Evolutionary conservation across 2,888 invertebrate genomes (phyloP), one percentile per base, ranked within the genome.

Genomic region (Cistogaster globosa): DNA sequence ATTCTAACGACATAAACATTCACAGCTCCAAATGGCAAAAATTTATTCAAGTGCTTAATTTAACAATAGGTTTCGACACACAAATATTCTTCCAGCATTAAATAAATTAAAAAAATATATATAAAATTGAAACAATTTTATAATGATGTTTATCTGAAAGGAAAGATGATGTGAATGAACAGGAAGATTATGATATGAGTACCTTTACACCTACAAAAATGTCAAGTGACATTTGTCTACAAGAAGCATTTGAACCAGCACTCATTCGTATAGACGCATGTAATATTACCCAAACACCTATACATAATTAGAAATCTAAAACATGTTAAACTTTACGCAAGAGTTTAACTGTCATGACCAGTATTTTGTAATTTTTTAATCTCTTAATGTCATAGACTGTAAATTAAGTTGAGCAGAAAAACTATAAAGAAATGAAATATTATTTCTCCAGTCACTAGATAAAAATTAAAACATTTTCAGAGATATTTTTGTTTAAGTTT

Each of bases 131-230:
- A 68, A 60, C 22, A 68, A 71, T 45, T 58, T 55, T 60, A 48
- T 71, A 79, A 75, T 62, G 76, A 71, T 62, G 71, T 71, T 74
- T 75, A 76, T 80, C 76, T 62, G 42, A 65, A 65, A 80, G 58
- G 16, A 71, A 79, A 79, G 79, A 71, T 67, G 67, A 74, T 51
- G 62, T 7, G 16, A n/a, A 75, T 48, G 32, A 57, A 53, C 12
- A 18, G n/a, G 68, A 63, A 45, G 55, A 57, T 48, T 58, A 58
- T 51, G 72, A 58, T 58, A 45, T 18, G 11, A 45, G 32, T 78
- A 79, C 78, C 74, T 83, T 83, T 75, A 79, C 79, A 79, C 71
- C 83, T 76, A 84, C 75, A 65, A 71, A n/a, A 75, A 75, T 79
- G 51, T 79, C 75, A 79, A 83, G 74, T 77, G 72, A 68, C 77